Conservation (phyloP, 92 coral and sea anemone genomes). For the Porites lobata region DNA sequence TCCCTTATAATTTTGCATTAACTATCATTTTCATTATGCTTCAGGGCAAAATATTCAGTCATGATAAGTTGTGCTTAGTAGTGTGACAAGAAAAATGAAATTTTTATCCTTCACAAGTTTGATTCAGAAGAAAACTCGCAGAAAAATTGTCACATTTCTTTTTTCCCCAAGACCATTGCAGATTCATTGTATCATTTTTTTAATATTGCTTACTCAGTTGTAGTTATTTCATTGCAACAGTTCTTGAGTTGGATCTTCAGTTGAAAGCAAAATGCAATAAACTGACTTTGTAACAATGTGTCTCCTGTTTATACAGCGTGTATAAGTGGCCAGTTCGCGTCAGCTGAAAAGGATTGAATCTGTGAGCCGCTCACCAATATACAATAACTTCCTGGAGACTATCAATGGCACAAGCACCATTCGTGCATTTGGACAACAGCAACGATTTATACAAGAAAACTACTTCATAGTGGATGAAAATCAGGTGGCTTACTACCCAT, state of each 20-base stretch:
- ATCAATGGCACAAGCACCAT: slow-evolving; percentile 91
- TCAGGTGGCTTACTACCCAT: slow-evolving; percentile 88
- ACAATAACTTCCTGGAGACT: slow-evolving; percentile 90
- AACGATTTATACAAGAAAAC: slow-evolving; percentile 75
- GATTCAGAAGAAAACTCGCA: too few relatives aligned
- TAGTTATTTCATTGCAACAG: too few relatives aligned
- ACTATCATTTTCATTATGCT: too few relatives aligned
- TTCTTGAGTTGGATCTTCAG: background rate
- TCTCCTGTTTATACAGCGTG: slow-evolving; percentile 59
- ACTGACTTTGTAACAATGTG: background rate
- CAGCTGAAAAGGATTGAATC: slow-evolving; percentile 91
- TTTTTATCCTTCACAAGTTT: too few relatives aligned
- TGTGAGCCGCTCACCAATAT: slow-evolving; percentile 96
- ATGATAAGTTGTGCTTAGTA: too few relatives aligned
- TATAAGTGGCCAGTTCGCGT: slow-evolving; percentile 91
- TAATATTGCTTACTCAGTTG: too few relatives aligned
- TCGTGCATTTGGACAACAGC: slow-evolving; percentile 85
- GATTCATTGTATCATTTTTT: too few relatives aligned
- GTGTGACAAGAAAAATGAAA: too few relatives aligned
- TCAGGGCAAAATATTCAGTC: too few relatives aligned
- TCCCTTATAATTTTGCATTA: too few relatives aligned
- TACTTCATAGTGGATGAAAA: slow-evolving; percentile 83
- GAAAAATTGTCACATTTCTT: too few relatives aligned
- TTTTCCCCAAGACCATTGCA: too few relatives aligned
- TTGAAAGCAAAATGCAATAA: background rate